phyloP scores from a whole-genome alignment of 2,113 vertebrate species.

The Xenopus laevis region DNA sequence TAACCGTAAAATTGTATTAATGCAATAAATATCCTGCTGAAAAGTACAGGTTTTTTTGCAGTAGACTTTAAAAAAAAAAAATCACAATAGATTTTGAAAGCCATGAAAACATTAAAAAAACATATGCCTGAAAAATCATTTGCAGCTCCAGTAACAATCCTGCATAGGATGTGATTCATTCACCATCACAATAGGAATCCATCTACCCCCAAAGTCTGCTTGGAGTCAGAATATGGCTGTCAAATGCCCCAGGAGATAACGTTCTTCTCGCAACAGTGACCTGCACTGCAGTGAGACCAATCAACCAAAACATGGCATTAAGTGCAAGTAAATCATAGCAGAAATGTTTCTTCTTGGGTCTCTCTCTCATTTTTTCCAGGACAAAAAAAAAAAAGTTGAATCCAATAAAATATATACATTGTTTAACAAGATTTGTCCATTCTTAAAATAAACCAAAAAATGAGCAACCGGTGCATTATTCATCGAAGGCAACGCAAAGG shows the following conservation, averaged over 20 bases:
- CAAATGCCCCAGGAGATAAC: background rate
- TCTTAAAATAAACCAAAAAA: background rate
- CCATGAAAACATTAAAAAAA: background rate
- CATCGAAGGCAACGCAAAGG: slow-evolving; percentile 1
- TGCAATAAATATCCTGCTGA: too few relatives aligned
- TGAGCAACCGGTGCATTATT: background rate
- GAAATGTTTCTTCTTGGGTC: background rate
- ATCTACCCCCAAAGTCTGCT: background rate
- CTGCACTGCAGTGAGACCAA: background rate
- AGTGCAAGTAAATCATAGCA: slow-evolving; percentile 6
- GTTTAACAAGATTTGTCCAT: slow-evolving; percentile 5
- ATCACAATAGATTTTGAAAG: too few relatives aligned
- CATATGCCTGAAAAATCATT: background rate
- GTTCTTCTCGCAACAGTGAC: background rate
- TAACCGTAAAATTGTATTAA: too few relatives aligned
- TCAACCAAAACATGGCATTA: background rate
- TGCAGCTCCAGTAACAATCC: background rate
- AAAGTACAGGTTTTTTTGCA: too few relatives aligned
- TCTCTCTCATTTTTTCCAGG: background rate
- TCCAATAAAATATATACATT: slow-evolving; percentile 9
- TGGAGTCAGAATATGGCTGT: background rate
- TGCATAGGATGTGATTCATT: background rate
- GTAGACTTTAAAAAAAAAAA: too few relatives aligned
- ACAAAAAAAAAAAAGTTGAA: slow-evolving; percentile 2
- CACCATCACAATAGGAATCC: background rate